Conservation (phyloP, 2,113 vertebrate genomes). For the Boleophthalmus pectinirostris region DNA sequence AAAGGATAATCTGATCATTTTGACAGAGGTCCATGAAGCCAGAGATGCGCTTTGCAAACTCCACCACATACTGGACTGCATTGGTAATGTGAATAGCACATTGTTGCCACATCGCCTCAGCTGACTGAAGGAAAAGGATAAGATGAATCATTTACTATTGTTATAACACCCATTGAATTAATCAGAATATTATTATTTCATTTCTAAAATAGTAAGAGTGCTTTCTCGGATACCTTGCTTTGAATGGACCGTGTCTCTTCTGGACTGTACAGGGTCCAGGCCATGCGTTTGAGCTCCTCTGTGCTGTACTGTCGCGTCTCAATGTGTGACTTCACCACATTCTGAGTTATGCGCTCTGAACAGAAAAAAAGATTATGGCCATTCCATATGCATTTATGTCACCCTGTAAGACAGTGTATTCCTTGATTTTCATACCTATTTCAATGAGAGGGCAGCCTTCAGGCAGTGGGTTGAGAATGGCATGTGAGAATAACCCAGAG, state of each 20-base stretch:
- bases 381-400: neutral
- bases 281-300: constrained; percentile 86
- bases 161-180: neutral
- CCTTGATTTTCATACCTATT: constrained; percentile 70
- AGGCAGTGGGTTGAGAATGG: constrained; percentile 66
- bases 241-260: constrained; percentile 85
- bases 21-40: constrained; percentile 94
- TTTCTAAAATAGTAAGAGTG: neutral
- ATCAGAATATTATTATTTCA: neutral
- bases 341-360: constrained; percentile 86
- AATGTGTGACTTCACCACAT: constrained; percentile 86
- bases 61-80: constrained; percentile 91
- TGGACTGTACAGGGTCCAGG: constrained; percentile 82
- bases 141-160: neutral
- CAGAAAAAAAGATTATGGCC: constrained; percentile 7
- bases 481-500: constrained; percentile 75
- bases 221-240: constrained; percentile 76
- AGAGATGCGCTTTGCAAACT: constrained; percentile 89
- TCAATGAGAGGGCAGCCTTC: constrained; percentile 80
- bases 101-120: constrained; percentile 89
- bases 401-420: neutral
- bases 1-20: constrained; percentile 93
- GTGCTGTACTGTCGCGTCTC: constrained; percentile 88
- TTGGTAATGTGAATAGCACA: constrained; percentile 88
- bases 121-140: constrained; percentile 73